Percentiles rank a stretch among this genome's conserved stretches.
phyloP scores from a whole-genome alignment of 92 coral and sea anemone genomes.

The Umimayanthus kanabou region DNA sequence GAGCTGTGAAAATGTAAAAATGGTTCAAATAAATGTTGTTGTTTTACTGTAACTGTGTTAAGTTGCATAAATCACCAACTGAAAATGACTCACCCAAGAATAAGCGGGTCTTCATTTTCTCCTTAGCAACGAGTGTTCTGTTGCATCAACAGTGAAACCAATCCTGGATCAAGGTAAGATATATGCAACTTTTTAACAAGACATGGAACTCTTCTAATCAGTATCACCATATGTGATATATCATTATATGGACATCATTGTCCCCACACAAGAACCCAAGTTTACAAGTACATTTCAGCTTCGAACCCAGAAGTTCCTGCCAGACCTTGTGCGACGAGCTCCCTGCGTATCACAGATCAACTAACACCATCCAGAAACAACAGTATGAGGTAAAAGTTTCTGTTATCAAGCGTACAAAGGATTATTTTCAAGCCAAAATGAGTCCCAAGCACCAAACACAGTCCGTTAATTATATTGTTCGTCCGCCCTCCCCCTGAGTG shows the following conservation, averaged over 20 bases:
- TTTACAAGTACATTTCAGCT: no score
- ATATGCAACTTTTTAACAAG: neutral
- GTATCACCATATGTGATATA: no score
- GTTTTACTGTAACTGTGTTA: no score
- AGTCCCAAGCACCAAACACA: conserved; percentile 25
- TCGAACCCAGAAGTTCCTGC: neutral
- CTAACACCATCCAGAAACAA: neutral
- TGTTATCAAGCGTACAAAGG: neutral
- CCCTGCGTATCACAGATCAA: neutral
- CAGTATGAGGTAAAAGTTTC: neutral
- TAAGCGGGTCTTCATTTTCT: neutral
- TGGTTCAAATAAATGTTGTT: no score
- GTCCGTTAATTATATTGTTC: neutral
- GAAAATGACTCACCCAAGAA: neutral
- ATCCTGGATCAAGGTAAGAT: neutral
- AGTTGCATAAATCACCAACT: no score
- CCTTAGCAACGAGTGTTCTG: neutral
- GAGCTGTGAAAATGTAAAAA: no score
- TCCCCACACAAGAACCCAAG: no score
- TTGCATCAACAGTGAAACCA: neutral
- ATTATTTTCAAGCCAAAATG: neutral
- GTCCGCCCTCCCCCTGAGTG: neutral
- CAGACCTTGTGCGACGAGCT: conserved; percentile 2
- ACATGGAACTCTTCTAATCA: no score
- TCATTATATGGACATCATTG: no score